phyloP scores from a whole-genome alignment of 2,113 vertebrate genomes.

The Lepus europaeus region DNA sequence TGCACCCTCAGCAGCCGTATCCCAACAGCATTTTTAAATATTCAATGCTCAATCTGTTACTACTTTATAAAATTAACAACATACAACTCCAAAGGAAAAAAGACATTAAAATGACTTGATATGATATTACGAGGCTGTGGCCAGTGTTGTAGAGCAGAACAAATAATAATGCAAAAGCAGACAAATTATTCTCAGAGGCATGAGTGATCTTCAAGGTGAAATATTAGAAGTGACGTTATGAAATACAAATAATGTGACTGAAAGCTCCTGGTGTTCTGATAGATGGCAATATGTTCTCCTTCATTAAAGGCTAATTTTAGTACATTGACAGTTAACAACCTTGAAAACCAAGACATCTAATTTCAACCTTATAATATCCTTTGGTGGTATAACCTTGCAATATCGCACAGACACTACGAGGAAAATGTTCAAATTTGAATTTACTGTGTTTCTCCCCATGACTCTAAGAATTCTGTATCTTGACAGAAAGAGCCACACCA shows the following conservation, averaged over 20 bases:
- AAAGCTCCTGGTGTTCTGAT: conserved; percentile 67
- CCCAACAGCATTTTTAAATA: neutral
- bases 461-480: neutral
- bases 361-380: conserved; percentile 59
- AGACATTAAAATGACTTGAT: neutral
- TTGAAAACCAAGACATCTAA: conserved; percentile 72
- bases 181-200: conserved; percentile 67
- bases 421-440: conserved; percentile 22
- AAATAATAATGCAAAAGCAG: conserved; percentile 57
- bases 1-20: too few relatives aligned
- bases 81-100: neutral
- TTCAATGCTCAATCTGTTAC: neutral
- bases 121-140: neutral
- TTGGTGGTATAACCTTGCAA: neutral
- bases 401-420: conserved; percentile 21
- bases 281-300: conserved; percentile 69
- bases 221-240: conserved; percentile 69
- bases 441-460: neutral
- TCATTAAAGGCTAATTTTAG: conserved; percentile 77
- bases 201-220: conserved; percentile 75
- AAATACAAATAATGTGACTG: conserved; percentile 71
- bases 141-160: neutral
- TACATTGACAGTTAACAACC: conserved; percentile 71
- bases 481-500: neutral
- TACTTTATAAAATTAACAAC: conserved; percentile 52